A percentile compares a stretch with the other conserved stretches of the same genome.
Conservation (phyloP, 2,797 vertebrate genomes). For the Amniataba percoides region DNA sequence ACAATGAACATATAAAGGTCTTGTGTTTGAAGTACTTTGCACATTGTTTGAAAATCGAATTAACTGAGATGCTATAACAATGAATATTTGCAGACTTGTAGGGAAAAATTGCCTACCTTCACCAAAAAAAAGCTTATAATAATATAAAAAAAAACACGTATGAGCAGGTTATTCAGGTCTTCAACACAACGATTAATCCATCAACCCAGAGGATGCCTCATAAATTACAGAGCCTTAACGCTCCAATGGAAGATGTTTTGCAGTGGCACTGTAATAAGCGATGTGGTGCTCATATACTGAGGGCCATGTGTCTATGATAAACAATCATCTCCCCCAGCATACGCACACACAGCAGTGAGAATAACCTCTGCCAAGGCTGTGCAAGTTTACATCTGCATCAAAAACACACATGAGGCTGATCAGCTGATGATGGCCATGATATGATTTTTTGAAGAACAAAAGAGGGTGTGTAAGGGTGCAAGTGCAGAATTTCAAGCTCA, state of each 20-base stretch:
- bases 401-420: background rate
- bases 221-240: background rate
- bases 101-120: background rate
- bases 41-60: background rate
- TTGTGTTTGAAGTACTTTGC: background rate
- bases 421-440: background rate
- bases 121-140: background rate
- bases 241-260: background rate
- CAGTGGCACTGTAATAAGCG: background rate
- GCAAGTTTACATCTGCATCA: background rate
- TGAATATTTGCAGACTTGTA: background rate
- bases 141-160: no score
- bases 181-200: background rate
- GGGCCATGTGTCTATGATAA: constrained; percentile 4
- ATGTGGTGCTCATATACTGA: background rate
- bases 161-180: no score
- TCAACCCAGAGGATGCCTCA: background rate
- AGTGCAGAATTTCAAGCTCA: constrained; percentile 7
- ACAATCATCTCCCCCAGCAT: background rate
- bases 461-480: background rate
- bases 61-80: constrained; percentile 2
- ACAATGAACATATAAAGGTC: background rate
- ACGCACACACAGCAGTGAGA: background rate
- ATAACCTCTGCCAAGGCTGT: background rate
- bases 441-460: background rate